phyloP scores from a whole-genome alignment of 2,888 invertebrate species.

The Loripinus fragilis region DNA sequence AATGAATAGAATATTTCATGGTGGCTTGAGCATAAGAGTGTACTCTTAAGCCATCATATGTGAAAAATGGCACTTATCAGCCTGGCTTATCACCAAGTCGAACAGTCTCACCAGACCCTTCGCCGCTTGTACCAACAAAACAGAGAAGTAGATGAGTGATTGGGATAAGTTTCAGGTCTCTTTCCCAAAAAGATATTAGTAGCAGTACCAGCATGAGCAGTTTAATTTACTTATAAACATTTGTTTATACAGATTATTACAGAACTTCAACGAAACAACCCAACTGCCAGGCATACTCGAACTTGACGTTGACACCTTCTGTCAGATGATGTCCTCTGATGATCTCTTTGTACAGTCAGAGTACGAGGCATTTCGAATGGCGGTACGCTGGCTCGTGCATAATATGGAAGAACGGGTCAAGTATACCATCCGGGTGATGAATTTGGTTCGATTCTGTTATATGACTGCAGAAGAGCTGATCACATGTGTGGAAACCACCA shows the following conservation, averaged over 20 bases:
- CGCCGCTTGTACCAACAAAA: no score
- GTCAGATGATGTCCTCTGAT: constrained; percentile 61
- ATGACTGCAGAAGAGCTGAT: constrained; percentile 70
- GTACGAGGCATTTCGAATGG: constrained; percentile 71
- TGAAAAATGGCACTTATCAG: no score
- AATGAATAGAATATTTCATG: no score
- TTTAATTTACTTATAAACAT: no score
- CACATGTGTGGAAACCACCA: constrained; percentile 65
- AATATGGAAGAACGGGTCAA: constrained; percentile 58
- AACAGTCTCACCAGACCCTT: no score
- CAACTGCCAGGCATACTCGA: constrained; percentile 46
- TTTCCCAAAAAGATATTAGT: no score
- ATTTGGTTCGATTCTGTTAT: constrained; percentile 63
- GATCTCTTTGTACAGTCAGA: constrained; percentile 67
- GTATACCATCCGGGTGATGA: constrained; percentile 63
- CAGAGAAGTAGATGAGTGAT: no score
- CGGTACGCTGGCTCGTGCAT: constrained; percentile 69
- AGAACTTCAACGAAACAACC: constrained; percentile 37
- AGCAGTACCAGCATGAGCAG: no score
- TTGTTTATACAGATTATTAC: constrained; percentile 14
- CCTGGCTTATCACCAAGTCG: no score
- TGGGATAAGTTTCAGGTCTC: no score
- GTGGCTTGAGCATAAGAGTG: no score
- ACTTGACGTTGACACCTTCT: constrained; percentile 58
- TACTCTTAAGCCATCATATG: no score